Evolutionary conservation across 2,113 vertebrate genomes (phyloP), one percentile per base, ranked within the genome.

Genomic region (Ciconia maguari): DNA sequence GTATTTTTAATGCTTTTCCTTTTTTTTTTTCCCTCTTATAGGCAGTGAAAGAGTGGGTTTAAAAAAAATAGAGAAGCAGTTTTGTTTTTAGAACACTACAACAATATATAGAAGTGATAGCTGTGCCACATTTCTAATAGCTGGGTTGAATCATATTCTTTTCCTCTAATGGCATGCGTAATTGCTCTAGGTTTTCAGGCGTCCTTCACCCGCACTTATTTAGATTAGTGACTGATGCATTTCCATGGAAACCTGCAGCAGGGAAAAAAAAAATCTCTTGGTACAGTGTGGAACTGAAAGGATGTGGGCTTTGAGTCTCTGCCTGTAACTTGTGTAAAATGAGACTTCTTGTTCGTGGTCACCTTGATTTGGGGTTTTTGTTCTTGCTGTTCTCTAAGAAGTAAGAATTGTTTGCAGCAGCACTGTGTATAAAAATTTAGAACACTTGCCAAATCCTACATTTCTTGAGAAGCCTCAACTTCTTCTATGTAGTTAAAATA

Each of bases 161-260:
- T 83, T 93, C 96, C 90, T 96, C 98, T 97, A 97, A 97, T 98
- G 97, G 97, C 97, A 97, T 98, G 98, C 96, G 94, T 98, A 98
- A 98, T 98, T 97, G 98, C 97, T 93, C 95, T 46, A 92, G 98
- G 96, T 98, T 98, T 97, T 92, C 98, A 98, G 97, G 97, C 98
- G 96, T 98, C 98, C 98, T 99, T 99, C 98, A 98, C 97, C 97
- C 92, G 77, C 89, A 98, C 98, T 98, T 98, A 98, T 98, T 98
- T 98, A 98, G 98, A 98, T 98, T 98, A 98, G 98, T 99, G 98
- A 99, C 98, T 99, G 99, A 99, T 99, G 98, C 98, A 98, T 99
- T 98, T 98, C 99, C 99, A 99, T 99, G 98, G 99, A 98, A 99
- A 99, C 99, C 95, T 98, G 98, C 98, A 98, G 98, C 98, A 97